Conservation (phyloP, 2,888 invertebrate species). For the Masnerella sp. region DNA sequence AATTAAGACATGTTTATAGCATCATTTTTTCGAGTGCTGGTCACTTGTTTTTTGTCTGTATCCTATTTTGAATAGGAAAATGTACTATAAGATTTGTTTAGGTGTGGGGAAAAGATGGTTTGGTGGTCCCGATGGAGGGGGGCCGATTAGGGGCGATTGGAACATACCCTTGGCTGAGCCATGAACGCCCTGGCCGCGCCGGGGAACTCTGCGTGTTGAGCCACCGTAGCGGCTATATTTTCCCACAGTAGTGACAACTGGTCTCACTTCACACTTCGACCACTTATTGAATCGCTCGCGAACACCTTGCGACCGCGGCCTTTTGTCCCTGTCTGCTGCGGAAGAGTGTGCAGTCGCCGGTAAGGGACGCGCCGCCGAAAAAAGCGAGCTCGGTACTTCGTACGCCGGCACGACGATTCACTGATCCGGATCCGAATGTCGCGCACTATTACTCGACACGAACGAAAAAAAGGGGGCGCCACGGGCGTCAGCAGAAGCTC, state of each 20-base stretch:
- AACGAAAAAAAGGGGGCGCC: slow-evolving; percentile 48
- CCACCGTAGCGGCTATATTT: slow-evolving; percentile 79
- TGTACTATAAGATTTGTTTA: too few species aligned
- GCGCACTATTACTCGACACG: slow-evolving; percentile 55
- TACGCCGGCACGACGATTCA: slow-evolving; percentile 43
- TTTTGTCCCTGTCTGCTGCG: slow-evolving; percentile 48
- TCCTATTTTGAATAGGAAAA: too few species aligned
- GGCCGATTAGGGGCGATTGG: slow-evolving; percentile 38
- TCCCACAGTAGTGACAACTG: slow-evolving; percentile 74
- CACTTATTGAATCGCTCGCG: slow-evolving; percentile 58
- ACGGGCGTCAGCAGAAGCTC: slow-evolving; percentile 72
- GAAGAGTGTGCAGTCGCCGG: slow-evolving; percentile 24
- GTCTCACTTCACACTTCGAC: slow-evolving; percentile 70
- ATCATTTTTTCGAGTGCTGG: too few species aligned
- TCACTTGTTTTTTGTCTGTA: too few species aligned
- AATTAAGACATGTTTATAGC: too few species aligned
- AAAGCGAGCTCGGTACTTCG: neutral
- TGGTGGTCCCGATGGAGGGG: too few species aligned
- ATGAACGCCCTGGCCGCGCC: slow-evolving; percentile 88
- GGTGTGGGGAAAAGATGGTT: neutral
- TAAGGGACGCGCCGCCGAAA: slow-evolving; percentile 8
- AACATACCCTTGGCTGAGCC: slow-evolving; percentile 94
- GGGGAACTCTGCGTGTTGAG: slow-evolving; percentile 80
- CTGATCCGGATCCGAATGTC: slow-evolving; percentile 40
- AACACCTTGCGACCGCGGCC: slow-evolving; percentile 58